Evolutionary conservation across 2,113 vertebrate genomes (phyloP).

Genomic region (Syngnathoides biaculeatus): DNA sequence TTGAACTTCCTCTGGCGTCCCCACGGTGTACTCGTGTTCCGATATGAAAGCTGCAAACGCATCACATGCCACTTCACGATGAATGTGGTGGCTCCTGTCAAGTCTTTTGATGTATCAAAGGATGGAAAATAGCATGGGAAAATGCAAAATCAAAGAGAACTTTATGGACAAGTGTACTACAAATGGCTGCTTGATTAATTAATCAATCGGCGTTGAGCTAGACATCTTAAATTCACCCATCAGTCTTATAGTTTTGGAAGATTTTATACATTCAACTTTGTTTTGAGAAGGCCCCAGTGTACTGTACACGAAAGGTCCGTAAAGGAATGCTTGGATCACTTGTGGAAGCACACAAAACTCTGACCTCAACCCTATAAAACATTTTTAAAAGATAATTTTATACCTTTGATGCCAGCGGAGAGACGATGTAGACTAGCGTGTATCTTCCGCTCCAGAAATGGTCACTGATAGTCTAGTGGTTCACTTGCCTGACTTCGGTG

Average conservation of each 20-base stretch:
- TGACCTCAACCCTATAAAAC: too few species aligned
- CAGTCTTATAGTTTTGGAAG: not conserved
- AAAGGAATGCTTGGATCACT: not conserved
- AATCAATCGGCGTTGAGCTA: not conserved
- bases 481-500: too few species aligned
- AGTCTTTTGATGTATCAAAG: constrained; percentile 56
- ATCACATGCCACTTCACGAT: constrained; percentile 51
- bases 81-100: constrained; percentile 53
- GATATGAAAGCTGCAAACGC: constrained; percentile 46
- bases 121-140: constrained; percentile 42
- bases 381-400: too few species aligned
- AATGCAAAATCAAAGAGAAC: constrained; percentile 54
- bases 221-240: not conserved
- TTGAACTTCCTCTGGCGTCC: constrained; percentile 52
- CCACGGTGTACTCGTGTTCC: constrained; percentile 38
- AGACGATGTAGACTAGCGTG: not conserved
- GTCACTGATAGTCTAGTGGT: too few species aligned
- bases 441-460: too few species aligned
- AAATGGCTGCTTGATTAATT: not conserved
- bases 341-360: too few species aligned
- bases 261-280: not conserved
- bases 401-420: too few species aligned
- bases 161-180: not conserved
- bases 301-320: not conserved
- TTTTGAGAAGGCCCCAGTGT: not conserved